A percentile compares a stretch with the other conserved stretches of the same genome.
Evolutionary conservation across 2,888 invertebrate genomes (phyloP).

Genomic region (Cataglyphis albicans): DNA sequence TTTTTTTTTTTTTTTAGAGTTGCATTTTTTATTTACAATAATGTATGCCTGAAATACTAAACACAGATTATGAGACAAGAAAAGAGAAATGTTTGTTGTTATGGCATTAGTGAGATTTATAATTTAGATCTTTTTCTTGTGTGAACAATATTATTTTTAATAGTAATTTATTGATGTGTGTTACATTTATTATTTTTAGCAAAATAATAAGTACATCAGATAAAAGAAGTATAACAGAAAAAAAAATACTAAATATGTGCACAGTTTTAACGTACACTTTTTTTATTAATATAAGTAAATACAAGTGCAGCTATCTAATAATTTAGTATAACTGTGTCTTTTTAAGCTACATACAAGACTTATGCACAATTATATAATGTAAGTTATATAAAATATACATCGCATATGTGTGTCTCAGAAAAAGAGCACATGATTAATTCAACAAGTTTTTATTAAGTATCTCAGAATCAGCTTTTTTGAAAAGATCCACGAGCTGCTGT

Average conservation of each 20-base stretch:
- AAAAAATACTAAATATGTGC: background rate
- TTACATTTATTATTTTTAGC: conserved; percentile 9
- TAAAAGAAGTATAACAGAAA: background rate
- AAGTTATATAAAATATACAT: background rate
- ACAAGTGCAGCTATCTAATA: background rate
- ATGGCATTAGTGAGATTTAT: background rate
- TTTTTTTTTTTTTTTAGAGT: background rate
- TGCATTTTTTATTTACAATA: conserved; percentile 17
- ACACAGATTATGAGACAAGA: background rate
- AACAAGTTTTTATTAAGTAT: conserved; percentile 70
- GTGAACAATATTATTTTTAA: background rate
- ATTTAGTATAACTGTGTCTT: conserved; percentile 13
- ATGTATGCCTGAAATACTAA: background rate
- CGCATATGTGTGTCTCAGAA: background rate
- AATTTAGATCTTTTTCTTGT: background rate
- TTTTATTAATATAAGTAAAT: background rate
- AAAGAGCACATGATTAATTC: conserved; percentile 32
- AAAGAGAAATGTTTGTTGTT: background rate
- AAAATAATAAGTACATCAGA: background rate
- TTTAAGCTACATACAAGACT: background rate
- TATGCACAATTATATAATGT: background rate
- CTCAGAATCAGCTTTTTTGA: conserved; percentile 86
- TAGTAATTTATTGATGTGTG: background rate
- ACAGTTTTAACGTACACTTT: background rate
- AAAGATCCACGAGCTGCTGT: conserved; percentile 86